Base-by-base conservation (phyloP, 2,888 invertebrate genomes). In the Tribolium freemani region DNA sequence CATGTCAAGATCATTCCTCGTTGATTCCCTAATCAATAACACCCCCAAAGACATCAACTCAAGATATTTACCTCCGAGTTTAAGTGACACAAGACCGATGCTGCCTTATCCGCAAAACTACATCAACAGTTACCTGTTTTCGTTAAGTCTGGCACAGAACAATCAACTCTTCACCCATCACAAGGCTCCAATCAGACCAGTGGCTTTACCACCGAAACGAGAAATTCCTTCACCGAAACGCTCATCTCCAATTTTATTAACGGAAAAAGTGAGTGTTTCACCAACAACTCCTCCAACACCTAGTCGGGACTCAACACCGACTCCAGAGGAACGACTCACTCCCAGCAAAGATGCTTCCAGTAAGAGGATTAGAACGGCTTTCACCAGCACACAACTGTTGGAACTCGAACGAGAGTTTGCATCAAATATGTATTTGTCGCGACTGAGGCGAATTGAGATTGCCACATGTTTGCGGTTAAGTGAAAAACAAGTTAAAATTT, bases 401-500 rank as follows among this genome's bases (percentile, higher is more conserved):
- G 94, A 96, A 82, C 87, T 98, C 69, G 97, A 97, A 85, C 88
- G 96, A 61, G 97, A 97, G 84, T 98, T 97, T 85, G 89, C 94
- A 0, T 87, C 92, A 79, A 97, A 96, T 84, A 96, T 96, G 92
- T 98, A 98, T 83, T 87, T 98, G 38, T 96, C 96, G 0, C 89
- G 97, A 48, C 86, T 97, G 77, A 89, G 97, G 61, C 89, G 97
- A 70, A 97, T 98, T 77, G 97, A 98, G 87, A 97, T 98, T 66
- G 97, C 98, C 2, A 96, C 95, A 26, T 92, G 94, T 76, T 86
- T 97, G 72, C 91, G 94, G 60, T 87, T 98, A 0, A 96, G 96
- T 0, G 98, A 98, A 86, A 98, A 97, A 83, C 97, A 97, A 88
- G 97, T 97, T 75, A 97, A 95, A 86, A 95, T 95, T 77, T 96